Percentiles rank a stretch among this genome's conserved stretches.
phyloP scores from a whole-genome alignment of 1,140 invertebrate genomes.

The Heliconius congener region DNA sequence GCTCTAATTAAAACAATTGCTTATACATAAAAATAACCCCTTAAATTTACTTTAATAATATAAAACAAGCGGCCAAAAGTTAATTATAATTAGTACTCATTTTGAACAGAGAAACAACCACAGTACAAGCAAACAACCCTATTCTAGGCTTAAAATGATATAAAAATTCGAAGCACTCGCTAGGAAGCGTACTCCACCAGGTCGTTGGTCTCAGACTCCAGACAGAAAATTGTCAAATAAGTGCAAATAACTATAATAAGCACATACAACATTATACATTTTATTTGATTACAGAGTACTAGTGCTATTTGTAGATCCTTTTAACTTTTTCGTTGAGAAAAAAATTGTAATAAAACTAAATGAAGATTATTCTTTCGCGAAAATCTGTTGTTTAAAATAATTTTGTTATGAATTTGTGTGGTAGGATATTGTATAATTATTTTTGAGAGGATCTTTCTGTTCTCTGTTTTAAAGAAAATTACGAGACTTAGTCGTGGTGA shows the following conservation, averaged over 20 bases:
- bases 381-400: too few relatives aligned
- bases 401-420: too few relatives aligned
- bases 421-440: too few relatives aligned
- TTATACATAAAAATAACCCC: too few relatives aligned
- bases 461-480: too few relatives aligned
- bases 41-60: background rate
- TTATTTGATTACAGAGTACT: background rate
- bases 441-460: too few relatives aligned
- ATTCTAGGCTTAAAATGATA: background rate
- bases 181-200: background rate
- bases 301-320: background rate
- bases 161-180: background rate
- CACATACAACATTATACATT: slow-evolving; percentile 4
- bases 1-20: too few relatives aligned
- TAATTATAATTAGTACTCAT: background rate
- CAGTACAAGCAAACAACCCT: background rate
- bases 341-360: too few relatives aligned
- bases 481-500: too few relatives aligned
- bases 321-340: background rate
- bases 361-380: too few relatives aligned
- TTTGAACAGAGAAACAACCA: background rate
- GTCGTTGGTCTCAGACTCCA: slow-evolving; percentile 11
- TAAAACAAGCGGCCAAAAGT: background rate
- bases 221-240: slow-evolving; percentile 17
- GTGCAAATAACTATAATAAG: background rate